These are phyloP conservation scores for Mactromeris polynyma DNA, from an alignment of 2,888 invertebrate genomes.

Conservation along the genomic window DNA sequence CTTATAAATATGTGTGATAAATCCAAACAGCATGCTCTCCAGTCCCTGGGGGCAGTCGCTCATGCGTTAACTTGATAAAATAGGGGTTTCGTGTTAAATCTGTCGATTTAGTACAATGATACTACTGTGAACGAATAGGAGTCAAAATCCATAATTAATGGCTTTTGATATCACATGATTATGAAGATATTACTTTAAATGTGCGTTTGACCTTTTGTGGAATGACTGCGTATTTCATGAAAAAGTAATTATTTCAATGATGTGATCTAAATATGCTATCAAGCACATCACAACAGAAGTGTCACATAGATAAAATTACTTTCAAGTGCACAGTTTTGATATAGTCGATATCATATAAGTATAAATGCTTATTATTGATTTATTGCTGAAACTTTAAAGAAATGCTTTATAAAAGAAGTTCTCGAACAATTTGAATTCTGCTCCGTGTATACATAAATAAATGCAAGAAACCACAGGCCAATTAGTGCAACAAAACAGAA, in stretches of 20 bases:
- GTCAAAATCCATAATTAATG: not conserved
- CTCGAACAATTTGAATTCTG: too few relatives aligned
- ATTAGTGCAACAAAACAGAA: too few relatives aligned
- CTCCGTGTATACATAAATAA: too few relatives aligned
- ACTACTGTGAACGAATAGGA: not conserved
- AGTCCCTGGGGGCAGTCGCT: constrained; percentile 1
- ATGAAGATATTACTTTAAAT: not conserved
- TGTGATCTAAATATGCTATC: not conserved
- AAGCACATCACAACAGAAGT: too few relatives aligned
- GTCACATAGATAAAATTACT: too few relatives aligned
- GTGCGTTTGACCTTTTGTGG: not conserved
- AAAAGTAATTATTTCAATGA: not conserved
- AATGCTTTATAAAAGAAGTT: too few relatives aligned
- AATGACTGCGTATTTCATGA: not conserved
- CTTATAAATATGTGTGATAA: not conserved
- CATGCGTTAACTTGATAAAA: not conserved
- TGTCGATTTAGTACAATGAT: not conserved
- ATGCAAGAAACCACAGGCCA: too few relatives aligned
- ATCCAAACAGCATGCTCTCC: not conserved
- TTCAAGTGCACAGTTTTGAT: too few relatives aligned
- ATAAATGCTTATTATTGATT: too few relatives aligned
- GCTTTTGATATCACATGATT: constrained; percentile 2
- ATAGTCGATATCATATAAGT: too few relatives aligned
- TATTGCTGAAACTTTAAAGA: too few relatives aligned
- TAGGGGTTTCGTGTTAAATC: constrained; percentile 7